Conservation (phyloP, 2,113 vertebrate genomes). For the Fregata magnificens region DNA sequence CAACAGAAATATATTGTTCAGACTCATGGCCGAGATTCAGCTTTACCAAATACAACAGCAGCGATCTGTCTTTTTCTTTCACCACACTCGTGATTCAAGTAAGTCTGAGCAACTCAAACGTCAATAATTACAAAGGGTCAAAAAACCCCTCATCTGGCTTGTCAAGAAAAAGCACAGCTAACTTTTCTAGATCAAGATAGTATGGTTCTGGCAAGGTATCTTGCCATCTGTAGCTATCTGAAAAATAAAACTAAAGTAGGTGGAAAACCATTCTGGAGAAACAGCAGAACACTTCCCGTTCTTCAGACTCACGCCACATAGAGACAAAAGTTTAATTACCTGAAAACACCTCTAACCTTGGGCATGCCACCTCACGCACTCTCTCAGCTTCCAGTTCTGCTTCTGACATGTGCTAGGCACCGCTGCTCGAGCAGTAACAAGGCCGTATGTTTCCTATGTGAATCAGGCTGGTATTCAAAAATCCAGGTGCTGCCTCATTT, state of each 20-base stretch:
- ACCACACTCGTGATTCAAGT: background rate
- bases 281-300: background rate
- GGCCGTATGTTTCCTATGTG: background rate
- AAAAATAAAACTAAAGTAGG: background rate
- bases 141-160: background rate
- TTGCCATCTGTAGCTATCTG: background rate
- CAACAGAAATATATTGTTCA: background rate
- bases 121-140: background rate
- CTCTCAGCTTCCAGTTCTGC: background rate
- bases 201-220: background rate
- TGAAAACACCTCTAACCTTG: background rate
- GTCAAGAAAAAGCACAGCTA: background rate
- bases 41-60: background rate
- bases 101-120: background rate
- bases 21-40: background rate
- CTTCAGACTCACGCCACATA: background rate
- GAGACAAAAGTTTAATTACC: background rate
- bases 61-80: background rate
- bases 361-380: background rate
- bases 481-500: background rate
- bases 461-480: background rate
- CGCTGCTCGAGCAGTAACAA: background rate
- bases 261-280: background rate
- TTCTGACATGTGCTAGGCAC: background rate
- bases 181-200: background rate